phyloP scores from a whole-genome alignment of 2,888 invertebrate species.

The Atherix ibis region DNA sequence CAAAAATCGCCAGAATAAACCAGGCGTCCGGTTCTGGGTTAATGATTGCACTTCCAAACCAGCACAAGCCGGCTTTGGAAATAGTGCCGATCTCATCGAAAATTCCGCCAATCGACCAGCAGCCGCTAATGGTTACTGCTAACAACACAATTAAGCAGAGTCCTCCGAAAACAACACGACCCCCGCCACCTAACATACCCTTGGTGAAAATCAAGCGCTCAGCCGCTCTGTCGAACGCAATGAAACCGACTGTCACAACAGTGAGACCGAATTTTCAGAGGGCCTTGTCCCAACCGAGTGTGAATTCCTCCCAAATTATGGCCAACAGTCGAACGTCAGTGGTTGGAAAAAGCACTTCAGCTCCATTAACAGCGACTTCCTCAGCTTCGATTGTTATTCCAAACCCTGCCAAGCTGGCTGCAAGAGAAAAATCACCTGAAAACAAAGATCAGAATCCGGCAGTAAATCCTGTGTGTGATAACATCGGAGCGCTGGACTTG shows the following conservation, averaged over 20 bases:
- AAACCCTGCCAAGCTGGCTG: slow-evolving; percentile 21
- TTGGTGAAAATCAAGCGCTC: slow-evolving; percentile 35
- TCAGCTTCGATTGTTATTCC: slow-evolving; percentile 19
- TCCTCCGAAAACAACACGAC: slow-evolving; percentile 25
- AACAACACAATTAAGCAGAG: slow-evolving; percentile 13
- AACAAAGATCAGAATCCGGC: slow-evolving; percentile 17
- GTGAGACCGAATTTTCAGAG: slow-evolving; percentile 13
- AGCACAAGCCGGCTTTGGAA: slow-evolving; percentile 20
- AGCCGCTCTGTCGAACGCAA: slow-evolving; percentile 12
- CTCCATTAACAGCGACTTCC: background rate
- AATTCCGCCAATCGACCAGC: slow-evolving; percentile 14
- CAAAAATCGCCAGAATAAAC: slow-evolving; percentile 11
- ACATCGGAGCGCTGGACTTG: slow-evolving; percentile 38
- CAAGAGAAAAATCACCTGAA: slow-evolving; percentile 11
- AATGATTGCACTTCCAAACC: slow-evolving; percentile 28
- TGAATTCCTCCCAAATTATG: slow-evolving; percentile 15
- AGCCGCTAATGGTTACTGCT: slow-evolving; percentile 9
- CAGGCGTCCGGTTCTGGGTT: slow-evolving; percentile 15
- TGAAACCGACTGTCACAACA: slow-evolving; percentile 16
- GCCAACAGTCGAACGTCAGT: background rate
- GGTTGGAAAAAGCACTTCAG: background rate
- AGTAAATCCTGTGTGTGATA: slow-evolving; percentile 31
- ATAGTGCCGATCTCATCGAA: slow-evolving; percentile 22
- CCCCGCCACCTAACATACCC: slow-evolving; percentile 39
- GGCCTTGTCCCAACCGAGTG: slow-evolving; percentile 10